Evolutionary conservation across 2,888 invertebrate genomes (phyloP).

Genomic region (Unio pictorum): DNA sequence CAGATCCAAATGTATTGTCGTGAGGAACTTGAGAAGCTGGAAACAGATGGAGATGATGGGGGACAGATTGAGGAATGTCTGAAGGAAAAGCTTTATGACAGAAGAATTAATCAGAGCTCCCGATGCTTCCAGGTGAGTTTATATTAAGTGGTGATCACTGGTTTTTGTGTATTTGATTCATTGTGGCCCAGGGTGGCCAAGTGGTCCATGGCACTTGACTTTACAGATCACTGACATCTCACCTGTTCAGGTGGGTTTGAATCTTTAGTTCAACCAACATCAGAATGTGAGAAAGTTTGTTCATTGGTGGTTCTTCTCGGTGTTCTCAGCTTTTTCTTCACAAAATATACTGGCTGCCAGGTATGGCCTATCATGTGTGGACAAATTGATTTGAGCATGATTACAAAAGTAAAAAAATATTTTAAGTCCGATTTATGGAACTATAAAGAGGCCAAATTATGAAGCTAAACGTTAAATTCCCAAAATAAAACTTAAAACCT

Average conservation of each 20-base stretch:
- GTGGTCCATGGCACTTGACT: background rate
- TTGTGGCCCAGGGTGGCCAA: background rate
- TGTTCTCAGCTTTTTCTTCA: too few relatives aligned
- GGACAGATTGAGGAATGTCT: conserved; percentile 90
- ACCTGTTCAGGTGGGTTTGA: background rate
- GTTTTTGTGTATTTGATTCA: background rate
- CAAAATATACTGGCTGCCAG: too few relatives aligned
- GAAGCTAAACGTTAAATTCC: too few relatives aligned
- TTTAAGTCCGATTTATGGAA: too few relatives aligned
- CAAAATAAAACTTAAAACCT: too few relatives aligned
- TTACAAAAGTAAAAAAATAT: too few relatives aligned
- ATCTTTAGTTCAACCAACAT: background rate
- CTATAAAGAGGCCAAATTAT: too few relatives aligned
- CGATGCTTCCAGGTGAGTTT: conserved; percentile 23
- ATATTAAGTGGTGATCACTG: background rate
- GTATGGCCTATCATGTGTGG: too few relatives aligned
- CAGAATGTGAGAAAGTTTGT: background rate
- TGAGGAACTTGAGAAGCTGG: conserved; percentile 44
- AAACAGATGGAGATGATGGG: conserved; percentile 75
- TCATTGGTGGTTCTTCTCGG: too few relatives aligned
- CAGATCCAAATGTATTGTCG: conserved; percentile 52
- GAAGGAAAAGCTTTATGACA: conserved; percentile 74
- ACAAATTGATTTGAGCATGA: too few relatives aligned
- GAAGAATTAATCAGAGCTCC: conserved; percentile 15
- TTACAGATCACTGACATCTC: background rate